These are phyloP conservation scores for Pelodytes ibericus DNA, from an alignment of 2,797 vertebrate species.

Conservation along the genomic window DNA sequence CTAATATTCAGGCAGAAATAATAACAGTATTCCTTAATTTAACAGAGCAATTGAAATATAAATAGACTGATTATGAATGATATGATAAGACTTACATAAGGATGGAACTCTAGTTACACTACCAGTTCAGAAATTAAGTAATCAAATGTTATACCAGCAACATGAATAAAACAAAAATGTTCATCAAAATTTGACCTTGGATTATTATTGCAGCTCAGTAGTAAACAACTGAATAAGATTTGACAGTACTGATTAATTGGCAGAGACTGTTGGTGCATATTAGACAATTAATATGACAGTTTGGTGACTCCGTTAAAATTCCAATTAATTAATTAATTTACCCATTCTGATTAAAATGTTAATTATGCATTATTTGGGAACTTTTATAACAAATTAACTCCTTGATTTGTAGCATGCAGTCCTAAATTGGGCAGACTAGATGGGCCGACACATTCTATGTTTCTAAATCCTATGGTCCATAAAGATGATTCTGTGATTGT, in stretches of 20 bases:
- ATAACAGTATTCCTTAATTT: too few relatives aligned
- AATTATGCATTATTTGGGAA: not conserved
- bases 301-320: slow-evolving; percentile 27
- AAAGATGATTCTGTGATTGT: too few relatives aligned
- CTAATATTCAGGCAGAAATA: too few relatives aligned
- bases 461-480: too few relatives aligned
- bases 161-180: slow-evolving; percentile 48
- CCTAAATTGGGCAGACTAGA: too few relatives aligned
- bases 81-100: too few relatives aligned
- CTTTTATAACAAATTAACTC: too few relatives aligned
- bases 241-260: slow-evolving; percentile 42
- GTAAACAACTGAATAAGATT: slow-evolving; percentile 49
- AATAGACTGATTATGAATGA: too few relatives aligned
- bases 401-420: too few relatives aligned
- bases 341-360: slow-evolving; percentile 13
- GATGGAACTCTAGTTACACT: too few relatives aligned
- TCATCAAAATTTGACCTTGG: slow-evolving; percentile 48
- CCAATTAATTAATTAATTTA: slow-evolving; percentile 20
- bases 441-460: too few relatives aligned
- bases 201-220: slow-evolving; percentile 10
- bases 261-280: slow-evolving; percentile 14
- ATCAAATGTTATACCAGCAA: slow-evolving; percentile 44
- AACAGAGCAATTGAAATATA: too few relatives aligned
- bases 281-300: slow-evolving; percentile 37
- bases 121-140: slow-evolving; percentile 26